These are phyloP conservation scores for Drosophila rellima DNA, from an alignment of 2,888 invertebrate species.

Conservation along the genomic window DNA sequence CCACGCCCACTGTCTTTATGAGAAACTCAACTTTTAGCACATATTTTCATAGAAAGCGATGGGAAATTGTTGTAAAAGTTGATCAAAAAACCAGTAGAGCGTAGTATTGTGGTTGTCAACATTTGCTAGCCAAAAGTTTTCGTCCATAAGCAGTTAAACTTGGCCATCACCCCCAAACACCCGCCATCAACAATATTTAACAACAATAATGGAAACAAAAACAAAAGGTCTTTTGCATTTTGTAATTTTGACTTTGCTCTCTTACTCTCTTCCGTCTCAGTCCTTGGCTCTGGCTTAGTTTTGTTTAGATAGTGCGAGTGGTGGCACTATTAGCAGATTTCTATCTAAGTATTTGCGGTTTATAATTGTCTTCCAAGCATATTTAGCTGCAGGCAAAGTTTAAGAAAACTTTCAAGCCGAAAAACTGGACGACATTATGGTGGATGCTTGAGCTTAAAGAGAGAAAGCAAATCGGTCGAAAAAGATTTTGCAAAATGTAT, in stretches of 20 bases:
- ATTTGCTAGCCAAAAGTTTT: constrained; percentile 47
- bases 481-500: neutral
- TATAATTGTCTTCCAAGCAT: constrained; percentile 58
- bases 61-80: constrained; percentile 44
- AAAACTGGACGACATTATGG: constrained; percentile 22
- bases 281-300: constrained; percentile 13
- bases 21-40: constrained; percentile 28
- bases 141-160: constrained; percentile 52
- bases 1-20: constrained; percentile 14
- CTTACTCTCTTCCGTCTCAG: constrained; percentile 2
- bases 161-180: constrained; percentile 28
- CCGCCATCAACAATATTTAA: constrained; percentile 25
- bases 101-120: constrained; percentile 33
- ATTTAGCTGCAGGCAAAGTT: constrained; percentile 50
- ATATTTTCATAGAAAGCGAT: neutral
- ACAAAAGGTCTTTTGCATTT: constrained; percentile 52
- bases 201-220: constrained; percentile 42
- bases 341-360: constrained; percentile 51
- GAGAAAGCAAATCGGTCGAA: neutral
- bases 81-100: neutral
- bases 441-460: constrained; percentile 6
- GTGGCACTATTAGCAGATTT: constrained; percentile 59
- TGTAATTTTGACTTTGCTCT: constrained; percentile 15
- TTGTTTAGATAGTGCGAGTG: constrained; percentile 49
- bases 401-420: constrained; percentile 9